These are phyloP conservation scores for Motacilla alba DNA, from an alignment of 2,113 vertebrate species.

Conservation along the genomic window DNA sequence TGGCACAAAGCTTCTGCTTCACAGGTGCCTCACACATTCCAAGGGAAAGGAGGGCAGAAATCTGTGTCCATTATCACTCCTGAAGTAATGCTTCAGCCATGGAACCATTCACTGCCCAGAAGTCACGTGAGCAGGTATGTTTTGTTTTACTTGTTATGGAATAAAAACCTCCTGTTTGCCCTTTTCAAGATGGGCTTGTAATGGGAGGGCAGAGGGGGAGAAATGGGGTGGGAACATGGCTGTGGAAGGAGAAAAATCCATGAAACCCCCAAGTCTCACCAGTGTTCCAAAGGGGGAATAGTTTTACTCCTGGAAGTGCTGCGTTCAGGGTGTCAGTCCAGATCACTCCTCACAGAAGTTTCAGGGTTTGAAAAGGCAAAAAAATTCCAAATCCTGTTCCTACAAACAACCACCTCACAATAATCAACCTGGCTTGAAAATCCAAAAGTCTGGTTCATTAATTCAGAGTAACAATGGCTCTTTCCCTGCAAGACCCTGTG, in stretches of 20 bases:
- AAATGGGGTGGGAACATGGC: neutral
- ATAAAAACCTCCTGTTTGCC: neutral
- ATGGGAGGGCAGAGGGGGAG: rapidly evolving
- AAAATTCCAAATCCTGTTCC: neutral
- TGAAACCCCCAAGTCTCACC: neutral
- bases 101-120: neutral
- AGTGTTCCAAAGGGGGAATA: neutral
- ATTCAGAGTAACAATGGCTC: rapidly evolving
- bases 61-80: neutral
- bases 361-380: neutral
- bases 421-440: neutral
- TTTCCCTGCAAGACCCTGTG: neutral
- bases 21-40: neutral
- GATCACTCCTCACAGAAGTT: neutral
- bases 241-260: neutral
- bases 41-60: neutral
- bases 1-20: neutral
- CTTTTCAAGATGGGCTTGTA: neutral
- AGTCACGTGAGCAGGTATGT: neutral
- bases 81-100: neutral
- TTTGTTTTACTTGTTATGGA: neutral
- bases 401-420: neutral
- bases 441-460: rapidly evolving
- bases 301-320: neutral
- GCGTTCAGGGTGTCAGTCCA: neutral